Percentiles rank a stretch among this genome's conserved stretches.
phyloP scores from a whole-genome alignment of 2,888 invertebrate genomes.

The Dasysyrphus albostriatus region DNA sequence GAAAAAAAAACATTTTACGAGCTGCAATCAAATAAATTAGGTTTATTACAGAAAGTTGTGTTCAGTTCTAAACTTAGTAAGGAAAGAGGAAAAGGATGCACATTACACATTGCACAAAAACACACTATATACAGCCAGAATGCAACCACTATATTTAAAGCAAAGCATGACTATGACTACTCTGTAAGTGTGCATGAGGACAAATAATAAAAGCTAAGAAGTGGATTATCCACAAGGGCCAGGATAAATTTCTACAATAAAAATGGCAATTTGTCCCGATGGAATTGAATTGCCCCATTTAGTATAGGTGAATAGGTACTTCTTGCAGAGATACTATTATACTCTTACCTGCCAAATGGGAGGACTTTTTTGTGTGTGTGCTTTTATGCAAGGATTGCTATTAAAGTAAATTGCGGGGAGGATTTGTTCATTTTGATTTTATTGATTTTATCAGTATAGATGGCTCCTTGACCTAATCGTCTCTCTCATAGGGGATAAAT shows the following conservation, averaged over 20 bases:
- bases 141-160: constrained; percentile 13
- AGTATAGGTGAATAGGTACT: constrained; percentile 43
- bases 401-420: neutral
- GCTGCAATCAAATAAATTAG: constrained; percentile 74
- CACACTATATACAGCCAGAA: neutral
- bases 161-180: constrained; percentile 43
- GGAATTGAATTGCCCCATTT: constrained; percentile 64
- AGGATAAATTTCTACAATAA: constrained; percentile 72
- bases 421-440: neutral
- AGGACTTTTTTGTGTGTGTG: neutral
- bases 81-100: constrained; percentile 40
- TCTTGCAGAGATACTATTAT: neutral
- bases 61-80: constrained; percentile 13
- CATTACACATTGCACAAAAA: constrained; percentile 25
- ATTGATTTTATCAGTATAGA: neutral
- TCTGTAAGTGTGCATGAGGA: constrained; percentile 55
- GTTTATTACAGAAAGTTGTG: constrained; percentile 69
- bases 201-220: constrained; percentile 72
- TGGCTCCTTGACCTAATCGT: constrained; percentile 15
- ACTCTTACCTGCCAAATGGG: neutral
- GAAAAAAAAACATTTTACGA: constrained; percentile 59
- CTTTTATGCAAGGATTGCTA: constrained; percentile 1
- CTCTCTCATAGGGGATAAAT: neutral
- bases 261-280: constrained; percentile 72
- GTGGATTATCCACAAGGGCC: constrained; percentile 65